Percentiles rank a stretch among this genome's conserved stretches.
These are phyloP conservation scores for Tragopan temminckii DNA, from an alignment of 2,797 vertebrate species.

Conservation along the genomic window DNA sequence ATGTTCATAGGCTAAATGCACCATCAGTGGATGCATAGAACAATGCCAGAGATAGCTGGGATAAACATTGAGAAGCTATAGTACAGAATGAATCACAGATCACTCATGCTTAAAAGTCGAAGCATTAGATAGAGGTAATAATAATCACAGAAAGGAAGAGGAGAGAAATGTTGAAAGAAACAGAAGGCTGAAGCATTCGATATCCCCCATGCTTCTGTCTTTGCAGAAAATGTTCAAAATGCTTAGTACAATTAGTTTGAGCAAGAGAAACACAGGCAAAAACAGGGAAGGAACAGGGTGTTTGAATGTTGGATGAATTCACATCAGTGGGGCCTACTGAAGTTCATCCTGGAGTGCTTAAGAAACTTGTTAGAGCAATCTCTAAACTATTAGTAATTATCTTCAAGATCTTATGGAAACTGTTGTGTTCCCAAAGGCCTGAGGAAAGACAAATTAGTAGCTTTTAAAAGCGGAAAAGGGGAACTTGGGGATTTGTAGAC, in stretches of 20 bases:
- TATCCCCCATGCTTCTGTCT: neutral
- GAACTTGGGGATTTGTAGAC: neutral
- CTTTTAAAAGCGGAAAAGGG: neutral
- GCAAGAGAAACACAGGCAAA: neutral
- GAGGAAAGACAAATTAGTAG: neutral
- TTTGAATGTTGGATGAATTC: neutral
- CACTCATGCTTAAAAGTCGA: neutral
- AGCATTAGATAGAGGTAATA: neutral
- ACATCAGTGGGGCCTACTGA: neutral
- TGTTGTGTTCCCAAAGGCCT: neutral
- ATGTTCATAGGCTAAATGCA: fast-evolving
- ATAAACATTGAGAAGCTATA: neutral
- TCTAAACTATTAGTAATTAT: neutral
- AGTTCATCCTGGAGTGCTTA: neutral
- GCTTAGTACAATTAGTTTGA: neutral
- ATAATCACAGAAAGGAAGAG: neutral
- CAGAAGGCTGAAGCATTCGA: neutral
- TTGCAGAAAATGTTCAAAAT: neutral
- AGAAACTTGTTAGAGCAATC: neutral
- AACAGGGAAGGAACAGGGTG: neutral
- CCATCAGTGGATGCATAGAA: neutral
- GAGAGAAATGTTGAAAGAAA: neutral
- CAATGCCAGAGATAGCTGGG: neutral
- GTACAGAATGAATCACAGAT: neutral
- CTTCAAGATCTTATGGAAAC: neutral